These are phyloP conservation scores for Synergus japonicus DNA, from an alignment of 2,888 invertebrate genomes.

Conservation along the genomic window DNA sequence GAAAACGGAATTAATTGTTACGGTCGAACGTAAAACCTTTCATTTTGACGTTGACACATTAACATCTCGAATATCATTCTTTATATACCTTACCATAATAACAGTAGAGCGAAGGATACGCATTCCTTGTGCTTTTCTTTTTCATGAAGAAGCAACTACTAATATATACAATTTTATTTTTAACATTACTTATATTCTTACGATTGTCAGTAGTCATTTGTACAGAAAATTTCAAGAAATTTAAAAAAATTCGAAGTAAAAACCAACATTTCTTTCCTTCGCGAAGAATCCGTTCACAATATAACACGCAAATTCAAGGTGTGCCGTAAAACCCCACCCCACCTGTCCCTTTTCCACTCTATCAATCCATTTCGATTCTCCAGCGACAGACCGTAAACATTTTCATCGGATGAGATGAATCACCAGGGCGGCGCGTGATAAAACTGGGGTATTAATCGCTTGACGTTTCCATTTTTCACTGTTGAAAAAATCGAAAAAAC, in stretches of 20 bases:
- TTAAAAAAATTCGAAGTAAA: too few relatives aligned
- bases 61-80: background rate
- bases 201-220: too few relatives aligned
- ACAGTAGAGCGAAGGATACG: too few relatives aligned
- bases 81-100: background rate
- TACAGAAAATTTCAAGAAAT: too few relatives aligned
- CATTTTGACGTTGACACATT: background rate
- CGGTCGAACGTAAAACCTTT: background rate
- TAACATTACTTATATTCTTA: too few relatives aligned
- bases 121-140: too few relatives aligned
- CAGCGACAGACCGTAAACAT: conserved; percentile 29
- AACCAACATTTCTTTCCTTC: background rate
- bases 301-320: background rate
- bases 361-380: conserved; percentile 25
- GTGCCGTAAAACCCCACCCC: background rate
- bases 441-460: conserved; percentile 33
- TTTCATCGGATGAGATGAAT: conserved; percentile 27
- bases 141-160: too few relatives aligned
- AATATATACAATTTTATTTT: too few relatives aligned
- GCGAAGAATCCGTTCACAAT: background rate
- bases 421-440: conserved; percentile 15
- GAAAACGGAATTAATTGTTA: background rate
- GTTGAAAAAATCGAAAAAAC: background rate
- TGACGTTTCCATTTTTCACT: conserved; percentile 26
- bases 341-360: background rate